A percentile compares a stretch with the other conserved stretches of the same genome.
Evolutionary conservation across 2,888 invertebrate species (phyloP).

Genomic region (Tenthredo scrophulariae): DNA sequence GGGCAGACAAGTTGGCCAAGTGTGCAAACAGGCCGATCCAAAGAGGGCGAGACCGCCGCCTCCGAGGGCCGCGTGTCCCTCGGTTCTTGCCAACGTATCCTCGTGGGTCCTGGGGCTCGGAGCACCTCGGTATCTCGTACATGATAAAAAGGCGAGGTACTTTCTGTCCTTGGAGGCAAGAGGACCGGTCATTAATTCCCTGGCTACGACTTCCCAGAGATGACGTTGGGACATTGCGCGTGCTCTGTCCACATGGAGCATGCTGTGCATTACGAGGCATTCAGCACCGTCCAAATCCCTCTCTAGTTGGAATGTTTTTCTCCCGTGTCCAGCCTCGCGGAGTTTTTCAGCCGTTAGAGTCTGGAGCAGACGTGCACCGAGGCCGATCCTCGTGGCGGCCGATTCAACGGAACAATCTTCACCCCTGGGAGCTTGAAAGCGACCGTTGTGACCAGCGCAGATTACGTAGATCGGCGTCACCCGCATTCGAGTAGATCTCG

Average conservation of each 20-base stretch:
- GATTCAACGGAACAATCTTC: conserved; percentile 85
- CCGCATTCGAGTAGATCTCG: conserved; percentile 81
- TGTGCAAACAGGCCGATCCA: conserved; percentile 93
- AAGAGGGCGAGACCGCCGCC: conserved; percentile 95
- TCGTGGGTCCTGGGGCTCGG: conserved; percentile 85
- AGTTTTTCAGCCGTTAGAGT: conserved; percentile 93
- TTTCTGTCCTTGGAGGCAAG: conserved; percentile 83
- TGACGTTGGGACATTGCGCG: conserved; percentile 87
- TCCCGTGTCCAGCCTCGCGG: conserved; percentile 86
- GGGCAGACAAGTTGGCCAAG: conserved; percentile 89
- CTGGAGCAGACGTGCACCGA: conserved; percentile 91
- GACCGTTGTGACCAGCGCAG: conserved; percentile 89
- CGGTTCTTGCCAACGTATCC: conserved; percentile 85
- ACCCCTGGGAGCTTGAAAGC: conserved; percentile 83
- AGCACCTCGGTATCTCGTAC: conserved; percentile 88
- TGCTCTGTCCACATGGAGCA: conserved; percentile 85
- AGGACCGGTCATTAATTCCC: conserved; percentile 87
- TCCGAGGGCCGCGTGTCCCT: conserved; percentile 94
- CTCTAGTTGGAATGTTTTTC: conserved; percentile 91
- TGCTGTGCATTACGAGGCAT: conserved; percentile 88
- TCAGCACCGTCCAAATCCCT: conserved; percentile 82
- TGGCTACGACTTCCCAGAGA: conserved; percentile 91
- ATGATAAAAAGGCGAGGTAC: conserved; percentile 93
- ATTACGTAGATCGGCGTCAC: conserved; percentile 92
- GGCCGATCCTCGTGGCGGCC: conserved; percentile 87